Conservation (phyloP, 2,113 vertebrate genomes). For the human region GRCh38 chr3:117797501-117798000, state of each 20-base stretch:
- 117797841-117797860: neutral
- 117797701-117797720: neutral
- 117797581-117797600: neutral
- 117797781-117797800: neutral
- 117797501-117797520: neutral
- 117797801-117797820: neutral
- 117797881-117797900: neutral
- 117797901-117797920: neutral
- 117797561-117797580: neutral
- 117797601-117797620: neutral
- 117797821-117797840: neutral
- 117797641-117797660: neutral
- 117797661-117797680: neutral
- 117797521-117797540: neutral
- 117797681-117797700: neutral
- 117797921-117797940: neutral
- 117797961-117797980: neutral
- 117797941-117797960: neutral
- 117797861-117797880: neutral
- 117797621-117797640: neutral
- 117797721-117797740: neutral
- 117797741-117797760: neutral
- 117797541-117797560: accelerated
- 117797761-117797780: neutral
- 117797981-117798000: neutral